Evolutionary conservation across 2,797 vertebrate genomes (phyloP), one percentile per base, ranked within the genome.

Genomic region (Xerus rutilus): DNA sequence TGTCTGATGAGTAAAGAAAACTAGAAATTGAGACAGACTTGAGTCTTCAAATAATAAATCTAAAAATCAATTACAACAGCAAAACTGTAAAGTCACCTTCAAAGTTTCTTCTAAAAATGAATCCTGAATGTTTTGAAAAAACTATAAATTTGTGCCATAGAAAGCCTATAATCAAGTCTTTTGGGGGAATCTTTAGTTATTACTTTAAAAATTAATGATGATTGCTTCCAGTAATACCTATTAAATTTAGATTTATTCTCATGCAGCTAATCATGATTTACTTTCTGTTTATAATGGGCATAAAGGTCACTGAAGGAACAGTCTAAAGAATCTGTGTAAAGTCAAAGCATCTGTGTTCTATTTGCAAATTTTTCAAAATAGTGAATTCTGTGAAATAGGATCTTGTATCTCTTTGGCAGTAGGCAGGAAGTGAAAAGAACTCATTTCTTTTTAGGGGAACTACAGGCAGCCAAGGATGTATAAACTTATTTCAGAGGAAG

Each of bases 191-290:
- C 39, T 64, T 95, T 73, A 92, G 43, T 83, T 86, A 91, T 92
- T 91, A 89, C 43, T 91, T 96, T 97, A 97, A 97, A 94, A 91
- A 95, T 84, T 92, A 90, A 88, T 77, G 39, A 14, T 86, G 47
- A 91, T 7, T 69, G 28, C 25, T 95, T 86, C 91, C 83, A 94
- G 28, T 57, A 97, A 92, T 62, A 64, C 7, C 65, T 92, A 74
- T 70, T 93, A 91, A n/a, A 85, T 76, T 92, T 72, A 92, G 20
- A 7, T 96, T 86, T 92, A 77, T 91, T 88, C 70, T 86, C 39
- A 84, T 30, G 35, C 28, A 74, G n/a, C 11, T 69, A 87, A 54
- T 87, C 89, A 91, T 84, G 54, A 93, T 86, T 91, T 95, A 77
- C 52, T 96, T 95, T 97, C 86, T 67, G 96, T 35, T 65, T 35